Evolutionary conservation across 2,888 invertebrate genomes (phyloP).

Genomic region (Cremastinae sp.): DNA sequence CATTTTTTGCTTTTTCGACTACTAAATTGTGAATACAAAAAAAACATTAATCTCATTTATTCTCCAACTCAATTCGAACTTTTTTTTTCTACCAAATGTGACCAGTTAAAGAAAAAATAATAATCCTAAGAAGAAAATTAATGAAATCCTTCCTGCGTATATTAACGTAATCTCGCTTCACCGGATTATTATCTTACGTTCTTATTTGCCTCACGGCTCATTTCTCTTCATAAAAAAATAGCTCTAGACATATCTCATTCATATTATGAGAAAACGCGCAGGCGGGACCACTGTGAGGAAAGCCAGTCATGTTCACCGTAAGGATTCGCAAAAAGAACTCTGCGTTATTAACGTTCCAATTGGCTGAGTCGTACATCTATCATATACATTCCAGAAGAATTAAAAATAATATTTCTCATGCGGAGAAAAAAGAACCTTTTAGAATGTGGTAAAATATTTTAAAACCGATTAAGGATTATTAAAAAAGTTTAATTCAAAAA

Average conservation of each 20-base stretch:
- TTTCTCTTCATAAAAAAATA: slow-evolving; percentile 44
- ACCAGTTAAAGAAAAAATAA: background rate
- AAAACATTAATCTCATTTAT: no score
- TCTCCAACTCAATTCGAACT: no score
- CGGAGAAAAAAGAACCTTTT: no score
- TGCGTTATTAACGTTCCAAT: slow-evolving; percentile 13
- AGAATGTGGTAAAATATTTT: no score
- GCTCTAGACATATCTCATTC: slow-evolving; percentile 30
- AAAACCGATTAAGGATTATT: no score
- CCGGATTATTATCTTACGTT: slow-evolving; percentile 14
- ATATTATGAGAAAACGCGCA: slow-evolving; percentile 8
- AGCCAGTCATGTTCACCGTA: slow-evolving; percentile 15
- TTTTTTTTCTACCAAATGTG: background rate
- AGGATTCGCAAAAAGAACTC: slow-evolving; percentile 2
- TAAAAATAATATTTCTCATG: no score
- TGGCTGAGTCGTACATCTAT: background rate
- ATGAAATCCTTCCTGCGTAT: slow-evolving; percentile 47
- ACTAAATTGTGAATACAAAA: slow-evolving; percentile 45
- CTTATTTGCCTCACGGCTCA: slow-evolving; percentile 29
- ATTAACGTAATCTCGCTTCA: slow-evolving; percentile 34
- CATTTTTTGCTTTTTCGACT: slow-evolving; percentile 56
- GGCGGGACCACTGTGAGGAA: slow-evolving; percentile 9
- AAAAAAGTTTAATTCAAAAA: no score
- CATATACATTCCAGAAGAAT: background rate
- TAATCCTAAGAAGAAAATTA: slow-evolving; percentile 21